These are phyloP conservation scores for Heliconius himera DNA, from an alignment of 1,140 invertebrate genomes.

Conservation along the genomic window DNA sequence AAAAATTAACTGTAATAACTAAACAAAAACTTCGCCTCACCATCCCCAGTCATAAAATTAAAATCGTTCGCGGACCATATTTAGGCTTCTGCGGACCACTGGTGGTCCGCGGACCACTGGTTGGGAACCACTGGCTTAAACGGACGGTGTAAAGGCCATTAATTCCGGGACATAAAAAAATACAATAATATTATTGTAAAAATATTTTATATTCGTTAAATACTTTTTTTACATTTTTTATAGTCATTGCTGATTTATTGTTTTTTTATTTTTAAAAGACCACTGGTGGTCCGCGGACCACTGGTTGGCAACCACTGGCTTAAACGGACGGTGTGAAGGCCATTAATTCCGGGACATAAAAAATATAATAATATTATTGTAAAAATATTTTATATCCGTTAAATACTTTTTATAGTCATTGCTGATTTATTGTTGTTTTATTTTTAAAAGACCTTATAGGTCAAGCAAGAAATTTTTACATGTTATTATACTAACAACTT, in stretches of 20 bases:
- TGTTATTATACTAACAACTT: too few species aligned
- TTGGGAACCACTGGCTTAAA: too few species aligned
- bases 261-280: not conserved
- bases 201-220: not conserved
- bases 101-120: too few species aligned
- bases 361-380: not conserved
- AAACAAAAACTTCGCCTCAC: too few species aligned
- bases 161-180: not conserved
- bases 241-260: not conserved
- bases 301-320: too few species aligned
- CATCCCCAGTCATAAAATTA: too few species aligned
- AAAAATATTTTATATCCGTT: not conserved
- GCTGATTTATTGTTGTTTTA: not conserved
- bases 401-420: not conserved
- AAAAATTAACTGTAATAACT: too few species aligned
- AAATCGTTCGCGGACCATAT: too few species aligned
- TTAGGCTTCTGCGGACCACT: too few species aligned
- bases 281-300: too few species aligned
- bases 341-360: not conserved
- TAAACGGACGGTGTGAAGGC: not conserved
- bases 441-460: not conserved
- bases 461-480: not conserved
- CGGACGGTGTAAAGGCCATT: not conserved
- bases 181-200: not conserved
- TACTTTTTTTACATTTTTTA: not conserved